phyloP scores from a whole-genome alignment of 1,140 invertebrate genomes.

The Eupeodes corollae region DNA sequence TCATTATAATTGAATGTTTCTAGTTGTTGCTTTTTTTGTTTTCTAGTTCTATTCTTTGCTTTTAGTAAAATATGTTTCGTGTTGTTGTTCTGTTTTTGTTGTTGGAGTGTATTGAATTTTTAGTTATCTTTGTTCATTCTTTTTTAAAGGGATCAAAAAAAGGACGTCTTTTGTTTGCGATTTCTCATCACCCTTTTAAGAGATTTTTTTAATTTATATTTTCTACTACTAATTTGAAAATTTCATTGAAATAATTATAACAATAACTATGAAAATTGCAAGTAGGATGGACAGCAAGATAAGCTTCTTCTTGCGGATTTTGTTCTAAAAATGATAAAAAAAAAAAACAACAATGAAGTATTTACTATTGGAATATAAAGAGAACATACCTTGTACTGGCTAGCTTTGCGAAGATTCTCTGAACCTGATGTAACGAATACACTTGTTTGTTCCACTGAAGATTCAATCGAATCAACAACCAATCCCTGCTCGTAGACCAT shows the following conservation, averaged over 20 bases:
- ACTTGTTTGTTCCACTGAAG: constrained; percentile 82
- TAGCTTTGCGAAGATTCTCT: constrained; percentile 68
- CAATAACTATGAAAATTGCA: constrained; percentile 57
- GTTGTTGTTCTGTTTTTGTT: too few species aligned
- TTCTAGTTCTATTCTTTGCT: too few species aligned
- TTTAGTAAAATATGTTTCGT: too few species aligned
- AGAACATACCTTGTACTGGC: constrained; percentile 56
- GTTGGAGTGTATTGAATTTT: too few species aligned
- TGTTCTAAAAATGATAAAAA: constrained; percentile 52
- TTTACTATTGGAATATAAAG: constrained; percentile 3
- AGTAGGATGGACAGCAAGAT: constrained; percentile 56
- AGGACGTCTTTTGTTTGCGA: too few species aligned
- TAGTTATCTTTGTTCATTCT: too few species aligned
- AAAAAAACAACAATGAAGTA: constrained; percentile 6
- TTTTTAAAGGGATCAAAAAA: too few species aligned
- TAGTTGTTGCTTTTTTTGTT: too few species aligned
- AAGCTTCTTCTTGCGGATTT: constrained; percentile 77
- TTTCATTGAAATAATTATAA: constrained; percentile 36
- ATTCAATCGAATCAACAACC: constrained; percentile 92
- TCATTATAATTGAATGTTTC: too few species aligned
- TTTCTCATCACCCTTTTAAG: too few species aligned
- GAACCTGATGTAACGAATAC: constrained; percentile 74
- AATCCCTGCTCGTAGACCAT: constrained; percentile 97
- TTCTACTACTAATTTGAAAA: constrained; percentile 21
- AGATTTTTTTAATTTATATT: too few species aligned